These are phyloP conservation scores for Vanessa tameamea DNA, from an alignment of 1,140 invertebrate genomes.

Conservation along the genomic window DNA sequence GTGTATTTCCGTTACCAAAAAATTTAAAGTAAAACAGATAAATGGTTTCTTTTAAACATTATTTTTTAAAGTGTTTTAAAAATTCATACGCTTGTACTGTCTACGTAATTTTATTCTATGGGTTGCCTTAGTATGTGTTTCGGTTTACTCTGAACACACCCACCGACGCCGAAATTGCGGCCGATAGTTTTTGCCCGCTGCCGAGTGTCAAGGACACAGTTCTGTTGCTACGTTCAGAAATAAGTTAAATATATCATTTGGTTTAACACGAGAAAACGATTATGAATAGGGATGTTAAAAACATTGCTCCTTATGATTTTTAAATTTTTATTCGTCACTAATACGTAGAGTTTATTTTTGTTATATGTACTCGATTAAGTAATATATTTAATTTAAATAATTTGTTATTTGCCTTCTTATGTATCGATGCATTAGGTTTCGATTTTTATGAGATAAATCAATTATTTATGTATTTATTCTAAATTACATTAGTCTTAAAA, in stretches of 20 bases:
- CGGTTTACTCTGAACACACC: conserved; percentile 52
- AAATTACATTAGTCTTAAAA: neutral
- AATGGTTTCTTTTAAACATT: too few relatives aligned
- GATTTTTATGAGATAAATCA: neutral
- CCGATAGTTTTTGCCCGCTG: conserved; percentile 71
- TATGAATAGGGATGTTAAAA: conserved; percentile 5
- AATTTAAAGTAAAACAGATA: too few relatives aligned
- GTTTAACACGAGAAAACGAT: conserved; percentile 19
- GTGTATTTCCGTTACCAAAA: too few relatives aligned
- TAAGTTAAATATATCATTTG: conserved; percentile 35
- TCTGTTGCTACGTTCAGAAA: conserved; percentile 65
- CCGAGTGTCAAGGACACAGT: conserved; percentile 73
- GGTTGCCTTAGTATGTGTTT: conserved; percentile 48
- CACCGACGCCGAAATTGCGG: conserved; percentile 67
- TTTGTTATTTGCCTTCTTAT: too few relatives aligned
- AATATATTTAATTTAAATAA: too few relatives aligned
- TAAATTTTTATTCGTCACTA: neutral
- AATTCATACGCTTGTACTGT: neutral
- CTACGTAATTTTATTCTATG: conserved; percentile 48
- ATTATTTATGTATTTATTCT: neutral
- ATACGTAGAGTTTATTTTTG: too few relatives aligned
- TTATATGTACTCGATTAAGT: neutral
- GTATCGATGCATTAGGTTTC: too few relatives aligned
- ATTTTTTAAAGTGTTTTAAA: neutral
- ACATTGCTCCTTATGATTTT: neutral